Evolutionary conservation across 2,113 vertebrate species (phyloP).

Genomic region (Panthera tigris): DNA sequence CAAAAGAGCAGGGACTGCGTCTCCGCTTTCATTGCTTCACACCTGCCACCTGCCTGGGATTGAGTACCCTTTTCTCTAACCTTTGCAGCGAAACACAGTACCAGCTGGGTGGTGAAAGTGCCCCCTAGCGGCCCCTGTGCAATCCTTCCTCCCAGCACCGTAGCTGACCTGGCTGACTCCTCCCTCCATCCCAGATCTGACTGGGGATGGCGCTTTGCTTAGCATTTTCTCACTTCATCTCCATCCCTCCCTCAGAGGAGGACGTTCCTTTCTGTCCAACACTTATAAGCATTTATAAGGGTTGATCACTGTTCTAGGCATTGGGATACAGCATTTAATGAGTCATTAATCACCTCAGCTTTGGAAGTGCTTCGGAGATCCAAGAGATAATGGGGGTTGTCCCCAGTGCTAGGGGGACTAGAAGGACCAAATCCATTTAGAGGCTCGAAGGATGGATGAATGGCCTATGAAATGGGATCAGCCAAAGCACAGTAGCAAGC

Average conservation of each 20-base stretch:
- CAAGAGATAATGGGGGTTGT: background rate
- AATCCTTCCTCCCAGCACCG: no score
- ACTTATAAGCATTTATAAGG: background rate
- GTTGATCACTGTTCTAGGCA: background rate
- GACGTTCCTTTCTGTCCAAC: background rate
- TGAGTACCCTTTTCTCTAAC: background rate
- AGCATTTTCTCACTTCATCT: background rate
- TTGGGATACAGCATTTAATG: background rate
- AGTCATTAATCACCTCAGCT: background rate
- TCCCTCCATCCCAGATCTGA: background rate
- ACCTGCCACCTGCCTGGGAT: background rate
- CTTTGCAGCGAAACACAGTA: background rate
- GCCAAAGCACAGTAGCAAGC: background rate
- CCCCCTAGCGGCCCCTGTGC: slow-evolving; percentile 18
- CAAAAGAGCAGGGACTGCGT: background rate
- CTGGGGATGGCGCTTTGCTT: background rate
- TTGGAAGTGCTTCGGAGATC: background rate
- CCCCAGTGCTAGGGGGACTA: background rate
- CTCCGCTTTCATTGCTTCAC: background rate
- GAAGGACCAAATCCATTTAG: background rate
- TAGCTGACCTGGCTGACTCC: background rate
- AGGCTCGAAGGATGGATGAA: background rate
- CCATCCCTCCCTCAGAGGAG: background rate
- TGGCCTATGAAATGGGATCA: background rate
- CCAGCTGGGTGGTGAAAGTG: background rate